These are phyloP conservation scores for Meandrina meandrites DNA, from an alignment of 92 coral and sea anemone genomes.

Conservation along the genomic window DNA sequence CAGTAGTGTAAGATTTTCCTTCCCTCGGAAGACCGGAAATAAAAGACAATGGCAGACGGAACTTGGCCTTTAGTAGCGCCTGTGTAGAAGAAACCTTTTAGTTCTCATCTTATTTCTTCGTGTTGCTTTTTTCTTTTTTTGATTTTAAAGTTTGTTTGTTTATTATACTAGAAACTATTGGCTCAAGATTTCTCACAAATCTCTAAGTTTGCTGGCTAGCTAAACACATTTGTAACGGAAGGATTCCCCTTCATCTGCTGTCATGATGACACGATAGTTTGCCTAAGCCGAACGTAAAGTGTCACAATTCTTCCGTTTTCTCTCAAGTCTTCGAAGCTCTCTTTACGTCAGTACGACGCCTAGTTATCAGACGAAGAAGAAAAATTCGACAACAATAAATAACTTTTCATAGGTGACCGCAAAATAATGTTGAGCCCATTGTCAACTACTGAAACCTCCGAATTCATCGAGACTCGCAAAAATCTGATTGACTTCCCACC, in stretches of 20 bases:
- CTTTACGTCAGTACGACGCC: neutral
- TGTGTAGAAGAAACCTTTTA: neutral
- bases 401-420: neutral
- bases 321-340: neutral
- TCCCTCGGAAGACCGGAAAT: constrained; percentile 5
- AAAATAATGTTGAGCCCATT: neutral
- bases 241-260: neutral
- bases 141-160: neutral
- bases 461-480: neutral
- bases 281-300: neutral
- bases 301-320: neutral
- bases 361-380: neutral
- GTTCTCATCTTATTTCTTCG: neutral
- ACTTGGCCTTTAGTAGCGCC: neutral
- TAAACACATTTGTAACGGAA: neutral
- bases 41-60: neutral
- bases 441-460: neutral
- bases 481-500: neutral
- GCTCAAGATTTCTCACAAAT: neutral
- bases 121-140: neutral
- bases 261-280: neutral
- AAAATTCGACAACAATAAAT: neutral
- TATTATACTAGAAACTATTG: neutral
- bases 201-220: neutral
- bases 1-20: neutral